Evolutionary conservation across 2,113 vertebrate species (phyloP).

Genomic region (Cyanoliseus patagonus): DNA sequence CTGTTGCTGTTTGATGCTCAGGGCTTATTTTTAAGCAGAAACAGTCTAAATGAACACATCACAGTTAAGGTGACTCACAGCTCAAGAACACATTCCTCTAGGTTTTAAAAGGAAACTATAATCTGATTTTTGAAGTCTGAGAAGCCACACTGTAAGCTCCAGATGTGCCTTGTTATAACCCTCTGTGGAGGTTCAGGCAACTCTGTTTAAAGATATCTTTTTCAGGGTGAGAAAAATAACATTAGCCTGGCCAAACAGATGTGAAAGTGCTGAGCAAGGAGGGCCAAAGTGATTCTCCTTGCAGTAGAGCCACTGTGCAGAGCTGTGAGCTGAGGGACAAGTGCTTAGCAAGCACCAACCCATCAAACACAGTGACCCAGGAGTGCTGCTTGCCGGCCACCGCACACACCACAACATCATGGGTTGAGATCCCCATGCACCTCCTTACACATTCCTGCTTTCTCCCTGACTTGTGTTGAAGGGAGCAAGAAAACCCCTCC

Average conservation of each 20-base stretch:
- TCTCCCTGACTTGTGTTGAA: not conserved
- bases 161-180: not conserved
- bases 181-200: not conserved
- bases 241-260: not conserved
- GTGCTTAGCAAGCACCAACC: not conserved
- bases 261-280: not conserved
- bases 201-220: not conserved
- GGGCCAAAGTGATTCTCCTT: not conserved
- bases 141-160: not conserved
- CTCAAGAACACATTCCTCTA: not conserved
- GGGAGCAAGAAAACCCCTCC: not conserved
- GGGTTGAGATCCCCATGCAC: not conserved
- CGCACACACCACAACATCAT: rapidly evolving
- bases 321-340: not conserved
- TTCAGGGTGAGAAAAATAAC: not conserved
- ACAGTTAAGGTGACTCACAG: not conserved
- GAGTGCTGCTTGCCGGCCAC: not conserved
- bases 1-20: not conserved
- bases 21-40: constrained; percentile 16
- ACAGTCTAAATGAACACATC: not conserved
- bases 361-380: not conserved
- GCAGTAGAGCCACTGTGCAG: not conserved
- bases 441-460: not conserved
- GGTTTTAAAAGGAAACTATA: constrained; percentile 10
- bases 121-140: constrained; percentile 34